Conservation (phyloP, 1,140 invertebrate genomes). For the Epicauta chinensis region DNA sequence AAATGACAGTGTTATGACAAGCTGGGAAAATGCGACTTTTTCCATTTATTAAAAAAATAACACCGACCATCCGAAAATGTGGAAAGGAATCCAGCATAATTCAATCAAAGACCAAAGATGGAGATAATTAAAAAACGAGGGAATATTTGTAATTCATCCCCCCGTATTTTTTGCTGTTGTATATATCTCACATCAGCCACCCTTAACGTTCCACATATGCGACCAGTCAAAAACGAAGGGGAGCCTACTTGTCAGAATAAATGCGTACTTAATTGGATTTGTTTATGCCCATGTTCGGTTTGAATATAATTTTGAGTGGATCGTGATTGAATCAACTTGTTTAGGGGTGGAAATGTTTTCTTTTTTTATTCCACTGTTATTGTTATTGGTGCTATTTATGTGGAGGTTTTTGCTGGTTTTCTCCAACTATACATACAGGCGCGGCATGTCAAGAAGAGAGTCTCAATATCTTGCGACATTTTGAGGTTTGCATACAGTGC, state of each 20-base stretch:
- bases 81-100: too few species aligned
- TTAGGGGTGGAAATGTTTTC: conserved; percentile 30
- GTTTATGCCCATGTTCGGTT: conserved; percentile 32
- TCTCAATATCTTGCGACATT: too few species aligned
- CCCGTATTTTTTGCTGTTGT: conserved; percentile 5
- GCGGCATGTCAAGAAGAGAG: too few species aligned
- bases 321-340: conserved; percentile 32
- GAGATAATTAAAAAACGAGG: too few species aligned
- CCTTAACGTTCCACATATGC: conserved; percentile 25
- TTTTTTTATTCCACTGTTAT: not conserved
- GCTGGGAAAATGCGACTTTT: conserved; percentile 6
- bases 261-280: conserved; percentile 34
- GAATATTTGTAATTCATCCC: conserved; percentile 11
- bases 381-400: not conserved
- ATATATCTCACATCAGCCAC: not conserved
- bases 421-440: too few species aligned
- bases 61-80: too few species aligned
- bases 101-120: too few species aligned
- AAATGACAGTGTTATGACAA: conserved; percentile 37
- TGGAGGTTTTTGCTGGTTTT: too few species aligned
- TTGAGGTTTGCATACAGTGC: too few species aligned
- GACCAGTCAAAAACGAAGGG: conserved; percentile 23
- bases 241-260: conserved; percentile 30
- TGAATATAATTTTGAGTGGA: conserved; percentile 34
- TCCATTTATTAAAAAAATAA: too few species aligned